Conservation (phyloP, 2,797 vertebrate species). For the Brachymystax lenok region DNA sequence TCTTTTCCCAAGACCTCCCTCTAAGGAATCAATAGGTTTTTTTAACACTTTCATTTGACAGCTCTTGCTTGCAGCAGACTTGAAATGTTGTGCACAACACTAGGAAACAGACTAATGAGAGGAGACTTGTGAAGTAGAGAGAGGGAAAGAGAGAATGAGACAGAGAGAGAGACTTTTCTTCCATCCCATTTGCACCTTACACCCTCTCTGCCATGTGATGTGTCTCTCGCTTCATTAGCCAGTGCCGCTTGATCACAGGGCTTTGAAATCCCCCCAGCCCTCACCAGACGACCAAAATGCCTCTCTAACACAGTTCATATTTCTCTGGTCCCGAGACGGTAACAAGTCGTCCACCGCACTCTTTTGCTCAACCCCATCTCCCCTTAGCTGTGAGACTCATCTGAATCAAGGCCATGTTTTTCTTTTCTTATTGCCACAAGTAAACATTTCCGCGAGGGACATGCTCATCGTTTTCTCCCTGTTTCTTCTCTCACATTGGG, state of each 20-base stretch:
- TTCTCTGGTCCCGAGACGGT: constrained; percentile 43
- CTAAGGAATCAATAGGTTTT: constrained; percentile 12
- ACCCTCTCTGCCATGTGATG: constrained; percentile 46
- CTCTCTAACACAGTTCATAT: constrained; percentile 47
- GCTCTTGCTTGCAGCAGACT: constrained; percentile 62
- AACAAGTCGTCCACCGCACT: constrained; percentile 47
- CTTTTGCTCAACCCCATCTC: background rate
- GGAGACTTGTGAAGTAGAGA: constrained; percentile 52
- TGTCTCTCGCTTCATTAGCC: constrained; percentile 67
- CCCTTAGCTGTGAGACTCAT: constrained; percentile 27
- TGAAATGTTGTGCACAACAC: constrained; percentile 50
- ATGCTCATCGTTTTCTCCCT: constrained; percentile 22
- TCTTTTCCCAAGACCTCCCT: constrained; percentile 53
- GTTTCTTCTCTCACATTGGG: constrained; percentile 51
- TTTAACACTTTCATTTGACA: constrained; percentile 65
- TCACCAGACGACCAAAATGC: constrained; percentile 50
- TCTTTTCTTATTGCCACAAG: constrained; percentile 41
- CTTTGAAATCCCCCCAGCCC: constrained; percentile 54
- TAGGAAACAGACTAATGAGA: constrained; percentile 72
- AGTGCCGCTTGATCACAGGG: constrained; percentile 60
- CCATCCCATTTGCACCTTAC: constrained; percentile 18
- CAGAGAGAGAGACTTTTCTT: constrained; percentile 9
- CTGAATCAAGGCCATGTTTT: constrained; percentile 40
- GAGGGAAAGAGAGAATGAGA: constrained; percentile 6
- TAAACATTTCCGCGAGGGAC: constrained; percentile 56